Evolutionary conservation across 2,888 invertebrate genomes (phyloP), one percentile per base, ranked within the genome.

Genomic region (Pharmacophagus antenor): DNA sequence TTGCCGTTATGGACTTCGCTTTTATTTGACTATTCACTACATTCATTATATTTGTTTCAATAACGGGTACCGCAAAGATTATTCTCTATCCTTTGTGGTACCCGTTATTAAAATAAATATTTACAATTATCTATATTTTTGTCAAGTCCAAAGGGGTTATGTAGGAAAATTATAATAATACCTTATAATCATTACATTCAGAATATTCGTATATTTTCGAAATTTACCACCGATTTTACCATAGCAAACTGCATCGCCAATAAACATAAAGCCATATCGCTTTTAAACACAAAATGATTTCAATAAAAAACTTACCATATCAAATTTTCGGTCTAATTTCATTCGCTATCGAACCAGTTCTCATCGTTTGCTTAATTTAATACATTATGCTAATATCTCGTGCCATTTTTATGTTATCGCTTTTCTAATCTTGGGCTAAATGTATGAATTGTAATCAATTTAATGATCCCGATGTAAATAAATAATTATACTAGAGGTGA

Each of bases 381-480:
- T 64, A 65, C 67, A 67, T 72, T 70, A 71, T 76, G 69, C 63
- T 72, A 75, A 75, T 74, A 63, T 60, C 52, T 67, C 64, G 66
- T 61, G 65, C 67, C 67, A 69, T 73, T 74, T 67, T 68, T 50
- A 21, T 55, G 68, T 69, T 67, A 67, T 68, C 70, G 63, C 64
- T 67, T 72, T 72, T 71, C 62, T 72, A 73, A 74, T 76, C 67
- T 70, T 67, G 70, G 72, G 69, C 73, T 64, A 75, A 76, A 72
- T 70, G 66, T 71, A 73, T 80, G 77, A 82, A 68, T 82, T 80
- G 79, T 68, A 73, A 70, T 67, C 68, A 56, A 68, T 69, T 69
- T 69, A 66, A 68, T 66, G 66, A 61, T 56, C 58, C 51, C 63
- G 57, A 66, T 65, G 68, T 37, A 65, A 69, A 71, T 70, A 67